Conservation (phyloP, 1,140 invertebrate genomes). For the Mamestra configurata region DNA sequence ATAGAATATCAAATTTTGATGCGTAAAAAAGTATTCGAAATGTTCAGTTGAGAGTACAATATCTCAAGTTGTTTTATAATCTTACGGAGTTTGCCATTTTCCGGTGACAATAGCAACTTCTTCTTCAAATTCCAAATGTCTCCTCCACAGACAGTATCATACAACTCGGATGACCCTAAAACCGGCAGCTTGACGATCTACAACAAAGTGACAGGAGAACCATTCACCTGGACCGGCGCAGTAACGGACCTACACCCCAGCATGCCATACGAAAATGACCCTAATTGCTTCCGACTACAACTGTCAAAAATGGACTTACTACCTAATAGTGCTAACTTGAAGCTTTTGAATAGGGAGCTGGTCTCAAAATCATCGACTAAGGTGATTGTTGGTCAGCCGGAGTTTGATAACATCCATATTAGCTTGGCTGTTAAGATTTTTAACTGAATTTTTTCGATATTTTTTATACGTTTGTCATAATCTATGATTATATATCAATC, state of each 20-base stretch:
- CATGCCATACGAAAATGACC: constrained; percentile 57
- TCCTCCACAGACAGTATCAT: constrained; percentile 63
- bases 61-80: no score
- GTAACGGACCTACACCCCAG: constrained; percentile 61
- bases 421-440: constrained; percentile 66
- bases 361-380: constrained; percentile 64
- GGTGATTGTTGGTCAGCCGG: constrained; percentile 68
- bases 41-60: no score
- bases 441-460: constrained; percentile 31
- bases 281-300: constrained; percentile 60
- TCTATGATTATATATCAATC: no score
- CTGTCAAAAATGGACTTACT: constrained; percentile 70
- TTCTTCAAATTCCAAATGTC: no score
- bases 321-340: constrained; percentile 75
- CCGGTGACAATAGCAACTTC: no score
- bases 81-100: no score
- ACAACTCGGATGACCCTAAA: constrained; percentile 54
- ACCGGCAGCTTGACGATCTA: constrained; percentile 70
- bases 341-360: constrained; percentile 66
- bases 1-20: no score
- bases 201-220: constrained; percentile 76
- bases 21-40: no score
- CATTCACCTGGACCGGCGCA: constrained; percentile 69
- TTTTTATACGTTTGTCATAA: no score
- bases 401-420: constrained; percentile 70